Evolutionary conservation across 2,888 invertebrate genomes (phyloP).

Genomic region (Apodemia duryi): DNA sequence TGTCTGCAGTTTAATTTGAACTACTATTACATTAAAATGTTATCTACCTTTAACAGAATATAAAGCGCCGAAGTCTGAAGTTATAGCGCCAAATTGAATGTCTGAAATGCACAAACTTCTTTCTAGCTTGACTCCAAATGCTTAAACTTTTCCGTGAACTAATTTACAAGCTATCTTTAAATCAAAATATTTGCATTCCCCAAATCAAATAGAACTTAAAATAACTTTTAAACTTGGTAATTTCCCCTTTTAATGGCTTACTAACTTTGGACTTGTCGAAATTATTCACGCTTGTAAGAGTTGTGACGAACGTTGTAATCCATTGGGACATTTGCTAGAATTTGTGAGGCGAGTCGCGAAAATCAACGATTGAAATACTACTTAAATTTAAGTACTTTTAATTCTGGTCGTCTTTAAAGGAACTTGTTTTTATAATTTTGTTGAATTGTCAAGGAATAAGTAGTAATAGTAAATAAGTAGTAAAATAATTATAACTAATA

Average conservation of each 20-base stretch:
- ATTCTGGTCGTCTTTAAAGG: too few relatives aligned
- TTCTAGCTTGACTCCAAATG: background rate
- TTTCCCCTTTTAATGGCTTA: slow-evolving; percentile 14
- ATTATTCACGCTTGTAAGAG: slow-evolving; percentile 9
- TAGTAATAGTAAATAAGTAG: too few relatives aligned
- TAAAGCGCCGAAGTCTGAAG: background rate
- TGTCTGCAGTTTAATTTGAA: too few relatives aligned
- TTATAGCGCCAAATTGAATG: background rate
- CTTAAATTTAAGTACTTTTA: too few relatives aligned
- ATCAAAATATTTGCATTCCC: slow-evolving; percentile 11
- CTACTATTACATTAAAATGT: background rate
- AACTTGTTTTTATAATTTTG: too few relatives aligned
- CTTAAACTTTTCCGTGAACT: background rate
- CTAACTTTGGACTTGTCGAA: slow-evolving; percentile 12
- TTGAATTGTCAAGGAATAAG: too few relatives aligned
- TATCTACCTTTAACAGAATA: background rate
- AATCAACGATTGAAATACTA: too few relatives aligned
- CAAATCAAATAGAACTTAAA: slow-evolving; percentile 8
- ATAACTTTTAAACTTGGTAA: slow-evolving; percentile 11
- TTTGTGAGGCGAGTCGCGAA: background rate
- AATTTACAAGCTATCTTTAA: slow-evolving; percentile 9
- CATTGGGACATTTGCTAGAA: background rate
- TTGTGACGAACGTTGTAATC: slow-evolving; percentile 10
- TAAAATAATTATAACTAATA: too few relatives aligned
- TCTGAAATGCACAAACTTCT: background rate